These are phyloP conservation scores for Hylaeus volcanicus DNA, from an alignment of 1,140 invertebrate species.

Conservation along the genomic window DNA sequence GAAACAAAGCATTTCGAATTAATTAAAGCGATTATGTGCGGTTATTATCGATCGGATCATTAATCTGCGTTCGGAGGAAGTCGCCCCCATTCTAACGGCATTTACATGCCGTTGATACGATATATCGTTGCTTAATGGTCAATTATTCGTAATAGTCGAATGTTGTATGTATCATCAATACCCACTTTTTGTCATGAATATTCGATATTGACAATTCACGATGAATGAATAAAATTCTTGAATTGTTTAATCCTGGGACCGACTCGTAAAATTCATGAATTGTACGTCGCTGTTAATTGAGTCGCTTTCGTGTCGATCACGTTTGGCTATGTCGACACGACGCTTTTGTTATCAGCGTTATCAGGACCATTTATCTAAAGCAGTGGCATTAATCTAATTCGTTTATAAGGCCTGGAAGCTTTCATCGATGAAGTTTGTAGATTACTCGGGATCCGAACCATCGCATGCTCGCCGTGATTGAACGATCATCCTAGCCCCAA, in stretches of 20 bases:
- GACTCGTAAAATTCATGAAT: not conserved
- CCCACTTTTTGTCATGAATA: no score
- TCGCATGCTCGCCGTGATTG: slow-evolving; percentile 50
- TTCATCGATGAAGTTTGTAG: slow-evolving; percentile 44
- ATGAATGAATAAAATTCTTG: no score
- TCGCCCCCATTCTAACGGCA: no score
- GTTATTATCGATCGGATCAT: slow-evolving; percentile 51
- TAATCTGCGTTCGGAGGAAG: slow-evolving; percentile 10
- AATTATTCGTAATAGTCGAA: no score
- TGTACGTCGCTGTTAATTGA: not conserved
- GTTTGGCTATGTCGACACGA: no score
- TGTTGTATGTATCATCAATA: no score
- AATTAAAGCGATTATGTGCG: slow-evolving; percentile 51
- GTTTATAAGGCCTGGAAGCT: slow-evolving; percentile 32
- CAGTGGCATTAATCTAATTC: slow-evolving; percentile 30
- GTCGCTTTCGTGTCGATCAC: not conserved
- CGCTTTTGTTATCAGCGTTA: slow-evolving; percentile 21
- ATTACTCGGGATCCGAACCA: slow-evolving; percentile 43
- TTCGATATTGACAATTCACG: no score
- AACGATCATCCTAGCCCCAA: slow-evolving; percentile 40
- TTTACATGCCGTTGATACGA: no score
- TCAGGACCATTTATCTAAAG: slow-evolving; percentile 47
- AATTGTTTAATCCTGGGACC: no score
- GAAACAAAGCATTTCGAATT: slow-evolving; percentile 45
- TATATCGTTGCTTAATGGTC: no score